A percentile compares a stretch with the other conserved stretches of the same genome.
Conservation (phyloP, 2,113 vertebrate genomes). For the Nansenia antarctica region DNA sequence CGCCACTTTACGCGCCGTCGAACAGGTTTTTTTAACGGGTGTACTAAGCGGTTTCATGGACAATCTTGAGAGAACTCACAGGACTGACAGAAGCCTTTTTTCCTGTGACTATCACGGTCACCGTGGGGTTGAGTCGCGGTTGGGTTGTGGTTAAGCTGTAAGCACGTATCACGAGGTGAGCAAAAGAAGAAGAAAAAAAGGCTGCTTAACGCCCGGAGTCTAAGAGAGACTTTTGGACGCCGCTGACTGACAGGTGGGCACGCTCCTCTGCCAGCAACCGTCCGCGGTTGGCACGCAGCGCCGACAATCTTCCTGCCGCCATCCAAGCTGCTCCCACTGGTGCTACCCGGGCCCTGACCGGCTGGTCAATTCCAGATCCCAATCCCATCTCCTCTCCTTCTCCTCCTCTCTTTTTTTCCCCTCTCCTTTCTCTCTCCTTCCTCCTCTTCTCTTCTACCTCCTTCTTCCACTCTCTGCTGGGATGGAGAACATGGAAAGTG, state of each 20-base stretch:
- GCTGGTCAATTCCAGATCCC: slow-evolving; percentile 12
- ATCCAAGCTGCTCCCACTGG: slow-evolving; percentile 68
- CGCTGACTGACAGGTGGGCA: slow-evolving; percentile 62
- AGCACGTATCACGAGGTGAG: background rate
- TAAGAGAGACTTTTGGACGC: no score
- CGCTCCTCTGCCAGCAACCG: slow-evolving; percentile 34
- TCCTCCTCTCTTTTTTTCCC: slow-evolving; percentile 17
- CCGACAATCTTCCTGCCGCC: slow-evolving; percentile 70
- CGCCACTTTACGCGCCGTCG: no score
- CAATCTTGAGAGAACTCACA: no score
- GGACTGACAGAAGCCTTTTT: no score
- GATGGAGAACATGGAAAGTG: no score
- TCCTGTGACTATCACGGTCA: no score
- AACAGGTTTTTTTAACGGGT: no score
- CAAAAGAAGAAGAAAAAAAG: background rate
- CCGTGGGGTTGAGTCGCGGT: background rate
- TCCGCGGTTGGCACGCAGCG: slow-evolving; percentile 56
- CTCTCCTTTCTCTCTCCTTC: background rate
- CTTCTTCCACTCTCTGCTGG: background rate
- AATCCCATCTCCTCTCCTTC: slow-evolving; percentile 13
- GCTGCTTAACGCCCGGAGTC: background rate
- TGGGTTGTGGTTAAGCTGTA: background rate
- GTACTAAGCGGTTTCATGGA: no score
- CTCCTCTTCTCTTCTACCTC: background rate
- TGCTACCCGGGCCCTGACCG: background rate